A percentile compares a stretch with the other conserved stretches of the same genome.
Conservation (phyloP, 2,113 vertebrate species). For the Craseonycteris thonglongyai region DNA sequence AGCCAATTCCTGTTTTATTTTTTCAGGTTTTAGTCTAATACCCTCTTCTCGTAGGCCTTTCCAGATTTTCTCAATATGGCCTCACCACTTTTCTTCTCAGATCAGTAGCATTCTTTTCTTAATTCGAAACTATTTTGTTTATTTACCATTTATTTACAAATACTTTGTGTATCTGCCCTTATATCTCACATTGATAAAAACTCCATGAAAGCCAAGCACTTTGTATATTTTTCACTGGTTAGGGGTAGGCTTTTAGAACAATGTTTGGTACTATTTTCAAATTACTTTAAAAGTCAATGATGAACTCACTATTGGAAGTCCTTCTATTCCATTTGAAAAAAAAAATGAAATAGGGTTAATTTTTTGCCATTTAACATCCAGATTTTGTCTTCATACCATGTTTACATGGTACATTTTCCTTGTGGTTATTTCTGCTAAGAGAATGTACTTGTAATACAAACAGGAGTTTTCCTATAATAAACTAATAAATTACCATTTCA, state of each 20-base stretch:
- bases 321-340: neutral
- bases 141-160: neutral
- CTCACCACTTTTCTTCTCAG: accelerated
- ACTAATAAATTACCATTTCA: neutral
- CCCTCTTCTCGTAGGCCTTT: neutral
- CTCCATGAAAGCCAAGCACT: neutral
- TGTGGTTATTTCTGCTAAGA: neutral
- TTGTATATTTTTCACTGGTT: neutral
- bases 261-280: neutral
- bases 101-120: neutral
- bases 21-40: neutral
- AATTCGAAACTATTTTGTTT: neutral
- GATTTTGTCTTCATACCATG: neutral
- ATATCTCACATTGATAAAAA: neutral
- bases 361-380: neutral
- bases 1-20: neutral
- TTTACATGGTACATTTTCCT: neutral
- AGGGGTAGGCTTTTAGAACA: neutral
- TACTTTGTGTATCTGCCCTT: neutral
- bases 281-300: neutral
- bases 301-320: neutral
- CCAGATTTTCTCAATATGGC: neutral
- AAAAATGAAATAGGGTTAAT: neutral
- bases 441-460: neutral
- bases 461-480: neutral